phyloP scores from a whole-genome alignment of 2,888 invertebrate species.

The Thereva unica region DNA sequence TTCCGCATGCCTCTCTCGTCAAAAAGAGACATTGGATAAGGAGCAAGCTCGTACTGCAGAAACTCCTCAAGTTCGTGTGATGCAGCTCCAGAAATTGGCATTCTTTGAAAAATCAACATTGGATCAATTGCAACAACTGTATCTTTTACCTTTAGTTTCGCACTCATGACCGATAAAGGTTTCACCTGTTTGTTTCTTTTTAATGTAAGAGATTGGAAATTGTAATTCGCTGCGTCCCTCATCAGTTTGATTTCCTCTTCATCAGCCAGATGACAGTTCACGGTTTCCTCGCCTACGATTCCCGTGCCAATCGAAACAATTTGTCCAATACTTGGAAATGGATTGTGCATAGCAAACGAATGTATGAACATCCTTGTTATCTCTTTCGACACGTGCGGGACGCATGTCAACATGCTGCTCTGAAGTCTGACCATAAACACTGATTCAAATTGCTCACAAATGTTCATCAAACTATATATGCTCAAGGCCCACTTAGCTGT shows the following conservation, averaged over 20 bases:
- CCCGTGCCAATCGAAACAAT: conserved; percentile 34
- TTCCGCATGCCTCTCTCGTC: too few species aligned
- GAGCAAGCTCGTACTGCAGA: conserved; percentile 9
- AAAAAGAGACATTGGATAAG: conserved; percentile 26
- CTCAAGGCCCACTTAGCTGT: too few species aligned
- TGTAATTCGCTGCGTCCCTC: not conserved
- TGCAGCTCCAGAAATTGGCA: conserved; percentile 15
- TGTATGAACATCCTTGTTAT: conserved; percentile 3
- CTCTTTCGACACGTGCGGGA: not conserved
- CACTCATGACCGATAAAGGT: not conserved
- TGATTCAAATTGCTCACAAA: too few species aligned
- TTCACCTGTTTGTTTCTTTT: not conserved
- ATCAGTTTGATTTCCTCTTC: conserved; percentile 7
- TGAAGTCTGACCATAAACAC: too few species aligned
- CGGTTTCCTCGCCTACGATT: conserved; percentile 35
- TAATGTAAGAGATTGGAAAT: not conserved
- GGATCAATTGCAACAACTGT: conserved; percentile 31
- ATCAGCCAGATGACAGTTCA: conserved; percentile 36
- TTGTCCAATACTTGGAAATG: conserved; percentile 20
- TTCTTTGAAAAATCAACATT: conserved; percentile 23
- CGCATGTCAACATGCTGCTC: conserved; percentile 10
- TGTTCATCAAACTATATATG: too few species aligned
- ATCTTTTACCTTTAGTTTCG: conserved; percentile 12
- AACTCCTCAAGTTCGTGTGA: conserved; percentile 11
- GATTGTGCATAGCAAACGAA: conserved; percentile 14